Evolutionary conservation across 2,888 invertebrate genomes (phyloP), one percentile per base, ranked within the genome.

Genomic region (Ormyrus nitidulus): DNA sequence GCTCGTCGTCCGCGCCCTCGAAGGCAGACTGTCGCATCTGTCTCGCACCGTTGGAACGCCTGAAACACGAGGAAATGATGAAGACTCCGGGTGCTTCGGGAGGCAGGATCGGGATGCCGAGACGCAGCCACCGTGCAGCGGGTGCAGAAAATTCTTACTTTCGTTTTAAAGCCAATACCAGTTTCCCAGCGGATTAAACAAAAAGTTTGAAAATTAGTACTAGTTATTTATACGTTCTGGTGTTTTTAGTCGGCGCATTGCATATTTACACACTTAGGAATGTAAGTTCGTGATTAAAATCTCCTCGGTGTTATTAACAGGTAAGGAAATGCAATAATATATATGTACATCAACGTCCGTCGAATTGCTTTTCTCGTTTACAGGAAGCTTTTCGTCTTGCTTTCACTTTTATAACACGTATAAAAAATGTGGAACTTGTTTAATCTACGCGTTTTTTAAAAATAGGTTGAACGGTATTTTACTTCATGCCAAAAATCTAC

Each of bases 11-110:
- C 95, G 92, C 56, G 95, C 93, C 81, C 96, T 92, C 11, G 95
- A 94, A 5, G 96, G 96, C 92, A 97, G 93, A 88, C 96, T 96
- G 90, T 96, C 96, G 89, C 96, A 95, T 79, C 96, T 93, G 85
- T 95, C 95, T 5, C 82, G 80, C 7, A 76, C 78, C 7, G 77
- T 59, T 8, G 82, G 68, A n/a, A 73, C 71, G n/a, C 82, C 82
- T 82, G 81, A 49, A 82, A 82, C 44, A 53, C 10, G 48, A 58
- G 46, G 7, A 70, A 34, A 34, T 4, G 13, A 19, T n/a, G 46
- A 65, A 13, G 44, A 9, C n/a, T 0, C 46, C 6, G 3, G 34
- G 34, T 34, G 34, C 34, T 34, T 61, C 5, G n/a, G 10, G 19
- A 3, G 11, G n/a, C 0, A 56, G 6, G 49, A 4, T 6, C n/a